Conservation (phyloP, 2,888 invertebrate species). For the Apocheima hispidaria region DNA sequence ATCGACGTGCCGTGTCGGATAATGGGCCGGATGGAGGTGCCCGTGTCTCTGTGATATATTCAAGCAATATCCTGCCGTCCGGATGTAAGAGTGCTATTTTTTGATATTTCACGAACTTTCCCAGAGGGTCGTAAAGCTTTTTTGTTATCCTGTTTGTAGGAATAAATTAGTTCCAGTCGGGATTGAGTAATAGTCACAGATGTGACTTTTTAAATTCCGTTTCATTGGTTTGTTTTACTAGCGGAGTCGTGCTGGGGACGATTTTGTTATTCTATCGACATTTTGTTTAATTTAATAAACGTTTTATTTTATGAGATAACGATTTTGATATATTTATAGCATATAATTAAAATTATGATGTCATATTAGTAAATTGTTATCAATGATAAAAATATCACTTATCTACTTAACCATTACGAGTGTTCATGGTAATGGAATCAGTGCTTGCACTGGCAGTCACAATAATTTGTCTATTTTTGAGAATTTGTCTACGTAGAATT, state of each 20-base stretch:
- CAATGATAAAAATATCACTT: constrained; percentile 1
- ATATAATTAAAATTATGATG: neutral
- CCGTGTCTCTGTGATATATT: constrained; percentile 63
- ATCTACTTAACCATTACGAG: neutral
- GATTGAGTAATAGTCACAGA: constrained; percentile 65
- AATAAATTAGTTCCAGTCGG: constrained; percentile 59
- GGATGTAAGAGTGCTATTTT: constrained; percentile 62
- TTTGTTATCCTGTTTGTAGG: constrained; percentile 72
- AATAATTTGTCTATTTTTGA: neutral
- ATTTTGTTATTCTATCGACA: constrained; percentile 28
- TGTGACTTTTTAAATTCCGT: constrained; percentile 73
- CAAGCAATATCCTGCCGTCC: constrained; percentile 58
- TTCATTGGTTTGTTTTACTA: constrained; percentile 53
- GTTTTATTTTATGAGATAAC: neutral
- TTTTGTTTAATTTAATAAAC: constrained; percentile 12
- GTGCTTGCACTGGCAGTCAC: neutral
- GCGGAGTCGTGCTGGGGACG: constrained; percentile 22
- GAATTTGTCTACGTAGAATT: neutral
- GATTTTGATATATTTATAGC: neutral
- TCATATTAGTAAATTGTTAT: constrained; percentile 5
- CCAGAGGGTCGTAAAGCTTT: constrained; percentile 61
- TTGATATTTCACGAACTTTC: constrained; percentile 63
- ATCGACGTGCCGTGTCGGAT: constrained; percentile 48
- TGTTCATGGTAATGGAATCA: neutral
- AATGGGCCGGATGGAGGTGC: constrained; percentile 52